Percentiles rank a stretch among this genome's conserved stretches.
These are phyloP conservation scores for Plebejus anna DNA, from an alignment of 2,888 invertebrate genomes.

Conservation along the genomic window DNA sequence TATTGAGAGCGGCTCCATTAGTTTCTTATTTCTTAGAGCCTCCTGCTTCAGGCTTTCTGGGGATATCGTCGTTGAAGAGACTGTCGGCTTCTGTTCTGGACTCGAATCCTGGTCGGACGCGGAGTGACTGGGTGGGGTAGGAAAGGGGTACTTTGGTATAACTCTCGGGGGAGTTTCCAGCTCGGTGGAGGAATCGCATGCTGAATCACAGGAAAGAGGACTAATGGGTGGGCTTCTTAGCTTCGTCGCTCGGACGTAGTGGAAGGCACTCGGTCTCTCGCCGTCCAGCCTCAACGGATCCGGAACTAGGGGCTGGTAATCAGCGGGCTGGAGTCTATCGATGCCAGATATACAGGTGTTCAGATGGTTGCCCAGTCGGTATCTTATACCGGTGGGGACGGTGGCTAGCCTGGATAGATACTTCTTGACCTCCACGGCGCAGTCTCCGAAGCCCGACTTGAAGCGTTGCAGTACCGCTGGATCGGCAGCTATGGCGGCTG, in stretches of 20 bases:
- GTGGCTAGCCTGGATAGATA: conserved; percentile 84
- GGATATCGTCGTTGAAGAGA: conserved; percentile 77
- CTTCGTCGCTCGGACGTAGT: conserved; percentile 62
- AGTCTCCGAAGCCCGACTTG: conserved; percentile 92
- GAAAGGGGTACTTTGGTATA: conserved; percentile 66
- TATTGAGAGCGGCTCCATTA: conserved; percentile 71
- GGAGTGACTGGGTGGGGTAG: conserved; percentile 81
- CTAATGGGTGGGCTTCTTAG: conserved; percentile 85
- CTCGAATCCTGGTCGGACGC: conserved; percentile 75
- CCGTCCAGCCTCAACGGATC: conserved; percentile 68
- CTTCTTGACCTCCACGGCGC: conserved; percentile 89
- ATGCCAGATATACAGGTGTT: conserved; percentile 82
- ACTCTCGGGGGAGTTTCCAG: conserved; percentile 75
- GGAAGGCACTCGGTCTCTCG: conserved; percentile 69
- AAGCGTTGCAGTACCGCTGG: conserved; percentile 91
- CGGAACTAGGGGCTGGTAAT: conserved; percentile 80
- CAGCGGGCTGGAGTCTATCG: conserved; percentile 53
- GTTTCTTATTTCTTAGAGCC: conserved; percentile 56
- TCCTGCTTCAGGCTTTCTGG: conserved; percentile 65
- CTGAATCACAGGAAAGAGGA: conserved; percentile 85
- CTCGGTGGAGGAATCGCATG: conserved; percentile 81
- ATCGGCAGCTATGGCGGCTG: conserved; percentile 90
- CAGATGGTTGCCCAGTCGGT: conserved; percentile 83
- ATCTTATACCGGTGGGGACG: conserved; percentile 78
- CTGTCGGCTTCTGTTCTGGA: conserved; percentile 73